phyloP scores from a whole-genome alignment of 1,140 invertebrate genomes.

The Bombus polaris region DNA sequence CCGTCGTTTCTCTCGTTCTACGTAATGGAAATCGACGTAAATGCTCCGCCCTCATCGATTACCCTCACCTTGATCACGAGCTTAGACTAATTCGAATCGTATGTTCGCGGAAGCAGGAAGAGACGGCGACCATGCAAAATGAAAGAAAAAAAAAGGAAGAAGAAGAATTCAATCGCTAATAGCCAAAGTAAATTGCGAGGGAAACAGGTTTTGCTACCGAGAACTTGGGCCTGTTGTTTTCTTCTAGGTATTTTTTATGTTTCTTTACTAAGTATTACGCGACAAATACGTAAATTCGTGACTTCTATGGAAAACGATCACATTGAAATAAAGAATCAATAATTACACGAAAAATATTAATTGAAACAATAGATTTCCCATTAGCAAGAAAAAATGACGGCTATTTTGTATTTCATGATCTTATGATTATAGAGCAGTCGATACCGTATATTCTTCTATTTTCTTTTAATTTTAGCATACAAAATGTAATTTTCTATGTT shows the following conservation, averaged over 20 bases:
- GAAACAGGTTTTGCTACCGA: not conserved
- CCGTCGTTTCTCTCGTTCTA: not conserved
- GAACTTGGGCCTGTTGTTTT: not conserved
- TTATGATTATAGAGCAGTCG: not conserved
- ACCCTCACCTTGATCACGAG: slow-evolving; percentile 4
- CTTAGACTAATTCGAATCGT: not conserved
- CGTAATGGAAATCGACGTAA: slow-evolving; percentile 20
- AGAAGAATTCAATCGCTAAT: not conserved
- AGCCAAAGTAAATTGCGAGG: not conserved
- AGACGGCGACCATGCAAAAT: not conserved
- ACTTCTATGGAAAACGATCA: not conserved
- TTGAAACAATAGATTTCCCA: not conserved
- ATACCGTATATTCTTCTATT: too few species aligned
- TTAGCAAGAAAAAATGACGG: not conserved
- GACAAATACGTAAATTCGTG: not conserved
- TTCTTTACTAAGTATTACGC: not conserved
- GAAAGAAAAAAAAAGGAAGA: not conserved
- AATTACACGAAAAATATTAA: not conserved
- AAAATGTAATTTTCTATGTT: too few species aligned
- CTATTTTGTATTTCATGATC: not conserved
- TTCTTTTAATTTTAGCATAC: too few species aligned
- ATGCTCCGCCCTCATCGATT: not conserved
- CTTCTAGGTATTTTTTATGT: not conserved
- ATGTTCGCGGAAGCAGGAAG: not conserved
- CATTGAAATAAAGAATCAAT: not conserved